Base-by-base conservation (phyloP, 2,113 vertebrate genomes). In the Neogale vison region DNA sequence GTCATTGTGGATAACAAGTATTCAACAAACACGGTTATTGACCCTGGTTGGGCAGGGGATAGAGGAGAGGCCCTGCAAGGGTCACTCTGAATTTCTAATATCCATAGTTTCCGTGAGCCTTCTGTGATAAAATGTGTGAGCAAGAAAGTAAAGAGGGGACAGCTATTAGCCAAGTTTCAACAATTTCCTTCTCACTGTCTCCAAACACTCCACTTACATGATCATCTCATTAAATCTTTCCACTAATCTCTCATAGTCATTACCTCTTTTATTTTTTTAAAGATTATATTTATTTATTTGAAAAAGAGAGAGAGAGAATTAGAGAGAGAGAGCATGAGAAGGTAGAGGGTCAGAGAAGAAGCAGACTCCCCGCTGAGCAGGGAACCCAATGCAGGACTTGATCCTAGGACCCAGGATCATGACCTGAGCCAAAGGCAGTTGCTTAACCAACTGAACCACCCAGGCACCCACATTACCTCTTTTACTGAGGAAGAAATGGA, bases 21-120 rank as follows among this genome's bases (percentile, higher is more conserved):
- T 42, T 82, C 14, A 82, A 59, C 18, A 92, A 39, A 61, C 3
- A 84, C 31, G 63, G 45, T 11, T 10, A 17, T 7, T 67, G 31
- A 42, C 6, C 13, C 24, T 14, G n/a, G 24, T 11, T 15, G 12
- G 18, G 2, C 42, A 10, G 21, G 14, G 0, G 6, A 0, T 5
- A 5, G 7, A 13, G 29, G 9, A 10, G 36, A 13, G 11, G 57
- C 4, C 8, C 47, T 4, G 2, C 7, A 20, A n/a, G 17, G 0
- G 7, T n/a, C 12, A 29, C n/a, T 87, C 11, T 29, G 47, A 86
- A 65, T 61, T 36, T 67, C 24, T 80, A 15, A 11, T 26, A 20
- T 3, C 42, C 21, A 34, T 14, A 24, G 29, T 1, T 29, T 8
- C 29, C 9, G 18, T 31, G 29, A 77, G 18, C 0, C 5, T 39